Base-by-base conservation (phyloP, 1,140 invertebrate genomes). In the Drosophila albomicans region DNA sequence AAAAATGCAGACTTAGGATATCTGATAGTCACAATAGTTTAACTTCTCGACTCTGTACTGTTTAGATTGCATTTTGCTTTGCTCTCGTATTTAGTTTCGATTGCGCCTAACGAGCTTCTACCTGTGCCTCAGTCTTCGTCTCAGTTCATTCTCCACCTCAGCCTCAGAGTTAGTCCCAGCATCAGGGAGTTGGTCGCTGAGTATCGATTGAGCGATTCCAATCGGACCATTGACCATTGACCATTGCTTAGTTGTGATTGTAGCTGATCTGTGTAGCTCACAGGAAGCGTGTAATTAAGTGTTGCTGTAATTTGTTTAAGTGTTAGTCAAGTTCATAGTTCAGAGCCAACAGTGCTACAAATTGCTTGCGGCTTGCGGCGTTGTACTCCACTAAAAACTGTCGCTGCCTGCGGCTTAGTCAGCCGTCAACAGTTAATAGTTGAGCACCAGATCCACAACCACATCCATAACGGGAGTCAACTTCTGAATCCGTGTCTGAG, bases 181-280 rank as follows among this genome's bases (percentile, higher is more conserved):
- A 41, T 13, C 35, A 28, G 35, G 32, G 7, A 51, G 5, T 54
- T 62, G 52, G 54, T 6, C 10, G 13, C 65, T 48, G 48, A 25
- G 20, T 84, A 88, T 88, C 82, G 84, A 87, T 87, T 74, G 75
- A 80, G 73, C 76, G 76, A 88, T 88, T 76, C 49, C 66, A 51
- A 88, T 75, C 76, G 58, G 51, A 57, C 13, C 52, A 62, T 62
- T 57, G 52, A 48, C 32, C 20, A 41, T 58, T 72, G 56, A 15
- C 30, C 56, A 41, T n/a, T 67, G 32, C 25, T 51, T 13, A 43
- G 48, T 35, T 62, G 25, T 63, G 15, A 32, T 13, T 15, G 57
- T 15, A 11, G 32, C 7, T 30, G 51, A 65, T 54, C 63, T 74
- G 38, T 62, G 30, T 10, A 28, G 20, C 30, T 38, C 10, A 41